Base-by-base conservation (phyloP, 2,797 vertebrate species). In the Denticeps clupeoides region DNA sequence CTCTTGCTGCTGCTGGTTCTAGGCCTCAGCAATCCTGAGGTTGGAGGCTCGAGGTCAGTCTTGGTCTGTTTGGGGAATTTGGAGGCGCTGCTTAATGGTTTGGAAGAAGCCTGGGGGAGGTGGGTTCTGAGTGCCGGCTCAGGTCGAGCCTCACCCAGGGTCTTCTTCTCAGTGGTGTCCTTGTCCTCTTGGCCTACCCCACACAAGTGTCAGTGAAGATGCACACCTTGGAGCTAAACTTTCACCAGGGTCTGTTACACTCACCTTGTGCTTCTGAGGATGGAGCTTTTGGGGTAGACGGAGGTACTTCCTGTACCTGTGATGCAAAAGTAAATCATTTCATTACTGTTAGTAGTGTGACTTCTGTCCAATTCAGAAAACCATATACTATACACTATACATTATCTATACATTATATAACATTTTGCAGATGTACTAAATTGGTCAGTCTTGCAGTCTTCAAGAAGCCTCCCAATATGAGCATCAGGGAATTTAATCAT, bases 1-100 rank as follows among this genome's bases (percentile, higher is more conserved):
- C 49, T 60, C 47, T 48, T 47, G 28, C 52, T 55, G 47, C 40
- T 83, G 22, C 56, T 38, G 38, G 46, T 32, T 31, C 53, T 83
- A 2, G 84, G 84, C 38, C 86, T 87, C 64, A 81, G 80, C 0
- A 82, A 82, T 40, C 82, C 77, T 0, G 79, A 68, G 10, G 58
- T 71, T 25, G 80, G 79, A 26, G 73, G 69, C 3, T 57, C 64
- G 16, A 72, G 72, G 25, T 60, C 68, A 46, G 77, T 80, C 56
- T 86, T 89, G 22, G 66, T 22, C 10, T 68, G 65, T 5, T 63
- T 49, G 1, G 74, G 75, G 1, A 80, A 75, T 59, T 82, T 90
- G 0, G 82, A 77, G 56, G 70, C 78, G 33, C 68, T 2, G 2
- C 41, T 12, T 3, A 82, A 77, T 3, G 57, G 52, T 47, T 72